A percentile compares a stretch with the other conserved stretches of the same genome.
These are phyloP conservation scores for Craniophora ligustri DNA, from an alignment of 2,888 invertebrate genomes.

Conservation along the genomic window DNA sequence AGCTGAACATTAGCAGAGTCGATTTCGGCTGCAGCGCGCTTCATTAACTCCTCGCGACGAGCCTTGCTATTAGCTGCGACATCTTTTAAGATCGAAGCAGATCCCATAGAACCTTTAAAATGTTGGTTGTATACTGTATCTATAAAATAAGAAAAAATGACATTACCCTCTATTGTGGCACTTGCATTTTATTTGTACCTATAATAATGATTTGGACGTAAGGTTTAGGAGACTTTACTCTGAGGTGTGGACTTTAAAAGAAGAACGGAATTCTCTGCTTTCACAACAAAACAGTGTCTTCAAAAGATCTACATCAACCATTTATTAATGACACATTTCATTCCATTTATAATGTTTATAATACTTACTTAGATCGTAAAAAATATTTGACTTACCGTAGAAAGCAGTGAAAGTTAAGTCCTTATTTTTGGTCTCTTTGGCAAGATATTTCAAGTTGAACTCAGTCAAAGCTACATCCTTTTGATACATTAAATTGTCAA, in stretches of 20 bases:
- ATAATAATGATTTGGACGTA: too few species aligned
- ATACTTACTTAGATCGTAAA: too few species aligned
- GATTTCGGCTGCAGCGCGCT: constrained; percentile 87
- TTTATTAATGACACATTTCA: too few species aligned
- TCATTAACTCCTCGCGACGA: constrained; percentile 85
- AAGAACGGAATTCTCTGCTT: too few species aligned
- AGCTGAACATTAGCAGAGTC: constrained; percentile 81
- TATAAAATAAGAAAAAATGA: too few species aligned
- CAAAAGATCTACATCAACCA: too few species aligned
- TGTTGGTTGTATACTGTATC: constrained; percentile 73
- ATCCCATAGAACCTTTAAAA: constrained; percentile 62
- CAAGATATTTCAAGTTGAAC: constrained; percentile 82
- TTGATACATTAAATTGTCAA: constrained; percentile 65
- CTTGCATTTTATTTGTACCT: too few species aligned
- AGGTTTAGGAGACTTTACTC: too few species aligned
- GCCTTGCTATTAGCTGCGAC: constrained; percentile 76
- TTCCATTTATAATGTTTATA: too few species aligned
- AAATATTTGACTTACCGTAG: constrained; percentile 69
- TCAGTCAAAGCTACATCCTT: constrained; percentile 83
- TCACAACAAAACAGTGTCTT: too few species aligned
- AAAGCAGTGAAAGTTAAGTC: constrained; percentile 74
- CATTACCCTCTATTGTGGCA: too few species aligned
- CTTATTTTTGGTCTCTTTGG: constrained; percentile 78
- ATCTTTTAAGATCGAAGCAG: constrained; percentile 66
- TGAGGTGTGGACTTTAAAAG: too few species aligned